Evolutionary conservation across 2,888 invertebrate species (phyloP).

Genomic region (Acleris sparsana): DNA sequence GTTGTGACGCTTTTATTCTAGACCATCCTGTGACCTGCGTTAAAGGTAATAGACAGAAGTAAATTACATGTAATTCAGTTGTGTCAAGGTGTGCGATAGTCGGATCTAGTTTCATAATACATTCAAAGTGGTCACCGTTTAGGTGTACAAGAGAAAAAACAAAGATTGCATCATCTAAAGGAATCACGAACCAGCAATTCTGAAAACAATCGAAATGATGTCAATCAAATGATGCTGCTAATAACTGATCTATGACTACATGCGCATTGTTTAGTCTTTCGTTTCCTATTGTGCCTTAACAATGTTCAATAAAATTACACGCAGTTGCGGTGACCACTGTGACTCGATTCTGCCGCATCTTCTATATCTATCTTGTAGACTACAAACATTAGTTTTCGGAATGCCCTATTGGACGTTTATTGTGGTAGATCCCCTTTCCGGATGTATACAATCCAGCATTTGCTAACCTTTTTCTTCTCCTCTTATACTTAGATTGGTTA

Average conservation of each 20-base stretch:
- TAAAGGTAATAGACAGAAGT: no score
- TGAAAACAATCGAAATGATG: no score
- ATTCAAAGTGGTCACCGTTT: constrained; percentile 4
- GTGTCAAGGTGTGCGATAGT: background rate
- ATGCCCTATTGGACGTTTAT: constrained; percentile 24
- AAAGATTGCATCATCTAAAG: background rate
- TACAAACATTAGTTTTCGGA: constrained; percentile 21
- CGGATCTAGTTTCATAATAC: constrained; percentile 10
- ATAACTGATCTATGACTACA: no score
- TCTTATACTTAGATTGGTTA: background rate
- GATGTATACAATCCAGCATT: constrained; percentile 24
- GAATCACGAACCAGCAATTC: no score
- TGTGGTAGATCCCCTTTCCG: constrained; percentile 30
- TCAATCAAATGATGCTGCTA: no score
- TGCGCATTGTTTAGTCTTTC: no score
- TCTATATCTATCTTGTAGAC: constrained; percentile 25
- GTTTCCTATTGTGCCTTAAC: no score
- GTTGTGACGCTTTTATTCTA: no score
- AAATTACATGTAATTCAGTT: background rate
- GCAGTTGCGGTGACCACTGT: constrained; percentile 14
- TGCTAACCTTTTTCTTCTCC: constrained; percentile 32
- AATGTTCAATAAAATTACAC: no score
- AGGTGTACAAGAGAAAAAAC: background rate
- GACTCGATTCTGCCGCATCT: constrained; percentile 11
- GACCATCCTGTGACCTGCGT: no score